A percentile compares a stretch with the other conserved stretches of the same genome.
Evolutionary conservation across 2,797 vertebrate species (phyloP).

Genomic region (Leptodactylus fallax): DNA sequence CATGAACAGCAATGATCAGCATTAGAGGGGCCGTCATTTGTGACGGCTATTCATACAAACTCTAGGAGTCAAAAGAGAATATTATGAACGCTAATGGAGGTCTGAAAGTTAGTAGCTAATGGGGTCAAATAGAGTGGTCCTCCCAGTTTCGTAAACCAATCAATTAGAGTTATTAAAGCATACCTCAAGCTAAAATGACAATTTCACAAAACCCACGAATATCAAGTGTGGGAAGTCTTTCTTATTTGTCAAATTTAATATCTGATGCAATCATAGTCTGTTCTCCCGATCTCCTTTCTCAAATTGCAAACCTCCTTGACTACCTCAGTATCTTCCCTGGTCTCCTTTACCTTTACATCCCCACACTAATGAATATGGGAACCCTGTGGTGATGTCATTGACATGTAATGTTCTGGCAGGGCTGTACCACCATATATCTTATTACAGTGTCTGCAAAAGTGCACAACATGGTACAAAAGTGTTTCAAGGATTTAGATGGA

Average conservation of each 20-base stretch:
- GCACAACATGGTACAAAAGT: too few species aligned
- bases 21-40: constrained; percentile 13
- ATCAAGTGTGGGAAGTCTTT: not conserved
- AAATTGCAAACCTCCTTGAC: too few species aligned
- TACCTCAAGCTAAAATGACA: too few species aligned
- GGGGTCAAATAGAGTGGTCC: too few species aligned
- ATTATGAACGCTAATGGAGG: not conserved
- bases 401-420: too few species aligned
- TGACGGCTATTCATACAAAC: not conserved
- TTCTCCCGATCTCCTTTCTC: not conserved
- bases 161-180: too few species aligned
- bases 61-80: not conserved
- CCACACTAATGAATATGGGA: not conserved
- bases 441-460: too few species aligned
- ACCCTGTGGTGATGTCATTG: not conserved
- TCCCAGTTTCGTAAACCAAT: too few species aligned
- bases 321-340: too few species aligned
- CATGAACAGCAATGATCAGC: constrained; percentile 38
- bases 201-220: not conserved
- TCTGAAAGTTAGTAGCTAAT: not conserved
- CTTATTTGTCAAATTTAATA: not conserved
- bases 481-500: too few species aligned
- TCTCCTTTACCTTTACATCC: not conserved
- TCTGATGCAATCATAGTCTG: not conserved
- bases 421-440: too few species aligned